These are phyloP conservation scores for Biston stratarius DNA, from an alignment of 2,888 invertebrate genomes.

Conservation along the genomic window DNA sequence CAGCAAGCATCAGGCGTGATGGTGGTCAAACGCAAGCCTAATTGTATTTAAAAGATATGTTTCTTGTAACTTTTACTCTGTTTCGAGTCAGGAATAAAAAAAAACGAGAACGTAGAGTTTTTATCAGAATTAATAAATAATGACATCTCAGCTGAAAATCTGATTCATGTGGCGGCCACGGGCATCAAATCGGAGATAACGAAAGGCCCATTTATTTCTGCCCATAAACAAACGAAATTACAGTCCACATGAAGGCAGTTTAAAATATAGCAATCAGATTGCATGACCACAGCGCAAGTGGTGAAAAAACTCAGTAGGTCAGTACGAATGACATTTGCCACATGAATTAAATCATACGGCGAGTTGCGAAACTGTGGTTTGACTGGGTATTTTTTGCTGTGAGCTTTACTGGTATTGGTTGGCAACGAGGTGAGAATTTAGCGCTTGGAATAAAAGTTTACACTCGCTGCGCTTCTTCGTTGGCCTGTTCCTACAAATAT, in stretches of 20 bases:
- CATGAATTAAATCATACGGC: constrained; percentile 47
- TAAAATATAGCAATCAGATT: constrained; percentile 48
- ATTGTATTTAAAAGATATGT: too few species aligned
- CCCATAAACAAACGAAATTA: constrained; percentile 30
- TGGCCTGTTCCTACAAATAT: too few species aligned
- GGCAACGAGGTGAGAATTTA: constrained; percentile 3
- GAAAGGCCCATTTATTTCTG: constrained; percentile 3
- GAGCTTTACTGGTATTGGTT: constrained; percentile 6
- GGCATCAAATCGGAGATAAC: constrained; percentile 23
- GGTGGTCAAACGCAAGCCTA: too few species aligned
- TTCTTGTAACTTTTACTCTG: too few species aligned
- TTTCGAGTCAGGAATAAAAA: too few species aligned
- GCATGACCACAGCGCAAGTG: constrained; percentile 33
- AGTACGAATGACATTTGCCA: constrained; percentile 54
- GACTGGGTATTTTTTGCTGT: constrained; percentile 31
- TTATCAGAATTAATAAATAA: constrained; percentile 7
- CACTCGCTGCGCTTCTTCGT: background rate
- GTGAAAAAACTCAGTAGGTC: constrained; percentile 70
- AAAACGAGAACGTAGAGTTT: background rate
- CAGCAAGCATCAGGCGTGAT: too few species aligned
- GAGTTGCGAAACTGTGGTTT: constrained; percentile 37
- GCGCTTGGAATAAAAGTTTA: background rate
- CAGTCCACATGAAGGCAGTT: constrained; percentile 32
- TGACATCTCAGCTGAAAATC: constrained; percentile 15
- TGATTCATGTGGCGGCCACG: constrained; percentile 14